phyloP scores from a whole-genome alignment of 2,113 vertebrate genomes.

The Pterophyllum scalare region DNA sequence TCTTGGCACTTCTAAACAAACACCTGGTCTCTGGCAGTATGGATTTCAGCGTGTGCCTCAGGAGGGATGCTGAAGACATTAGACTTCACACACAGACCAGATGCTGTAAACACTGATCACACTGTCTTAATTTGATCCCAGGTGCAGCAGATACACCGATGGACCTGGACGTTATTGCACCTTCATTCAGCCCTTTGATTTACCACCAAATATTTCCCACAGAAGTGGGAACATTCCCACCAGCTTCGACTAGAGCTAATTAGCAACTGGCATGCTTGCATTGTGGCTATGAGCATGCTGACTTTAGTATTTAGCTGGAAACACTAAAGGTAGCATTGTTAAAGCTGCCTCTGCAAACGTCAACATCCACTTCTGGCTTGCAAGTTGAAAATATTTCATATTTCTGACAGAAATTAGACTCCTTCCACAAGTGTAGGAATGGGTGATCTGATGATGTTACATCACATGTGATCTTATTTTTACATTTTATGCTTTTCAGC shows the following conservation, averaged over 20 bases:
- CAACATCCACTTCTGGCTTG: neutral
- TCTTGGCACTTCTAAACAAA: constrained; percentile 54
- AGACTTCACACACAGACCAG: neutral
- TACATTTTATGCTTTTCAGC: neutral
- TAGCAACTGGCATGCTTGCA: neutral
- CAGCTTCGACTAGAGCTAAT: neutral
- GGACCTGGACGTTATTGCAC: neutral
- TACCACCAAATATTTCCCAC: neutral
- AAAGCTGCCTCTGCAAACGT: neutral
- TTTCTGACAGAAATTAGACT: neutral
- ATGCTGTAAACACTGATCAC: neutral
- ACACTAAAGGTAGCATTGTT: too few species aligned
- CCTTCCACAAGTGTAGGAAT: neutral
- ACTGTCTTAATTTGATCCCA: constrained; percentile 8
- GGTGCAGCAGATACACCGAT: neutral
- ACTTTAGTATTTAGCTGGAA: neutral
- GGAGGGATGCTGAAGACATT: constrained; percentile 16
- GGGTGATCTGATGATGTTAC: neutral
- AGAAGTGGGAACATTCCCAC: neutral
- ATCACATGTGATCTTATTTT: neutral
- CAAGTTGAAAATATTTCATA: neutral
- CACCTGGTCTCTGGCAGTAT: constrained; percentile 43
- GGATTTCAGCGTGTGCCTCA: constrained; percentile 13
- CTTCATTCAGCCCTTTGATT: constrained; percentile 6
- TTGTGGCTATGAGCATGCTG: neutral